Base-by-base conservation (phyloP, 2,888 invertebrate genomes). In the Epinotia demarniana region DNA sequence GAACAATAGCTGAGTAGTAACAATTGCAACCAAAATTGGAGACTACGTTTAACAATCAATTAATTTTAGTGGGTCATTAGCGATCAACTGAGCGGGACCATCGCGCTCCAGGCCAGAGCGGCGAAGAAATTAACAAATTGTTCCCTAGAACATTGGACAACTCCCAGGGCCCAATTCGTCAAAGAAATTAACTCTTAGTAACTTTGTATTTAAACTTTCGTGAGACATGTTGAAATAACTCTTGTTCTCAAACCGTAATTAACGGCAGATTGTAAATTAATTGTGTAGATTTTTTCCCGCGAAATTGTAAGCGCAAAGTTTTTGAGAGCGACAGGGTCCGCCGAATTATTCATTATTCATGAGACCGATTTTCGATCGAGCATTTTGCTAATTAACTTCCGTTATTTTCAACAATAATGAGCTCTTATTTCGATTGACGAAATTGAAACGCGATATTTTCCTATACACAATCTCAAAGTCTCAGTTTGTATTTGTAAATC, bases 41-140 rank as follows among this genome's bases (percentile, higher is more conserved):
- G 81, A 84, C 82, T 81, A 81, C 81, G 84, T 82, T 85, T 81
- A 81, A 81, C 84, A 85, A 84, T 84, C 81, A 81, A 82, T 83
- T 81, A 80, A 83, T 82, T 84, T 84, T 81, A 82, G 80, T 82
- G 80, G 78, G 72, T 80, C 82, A 84, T 85, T 84, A 82, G 78
- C 78, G 79, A 83, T 81, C 79, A 82, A 83, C 83, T 78, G 77
- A 77, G 79, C 77, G 79, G 79, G 57, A 80, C 78, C 69, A 73
- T 62, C 55, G 61, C 49, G 63, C 23, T 70, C 77, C 74, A 39
- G 64, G 5, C 49, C 57, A 53, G 67, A 73, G 76, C 57, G 64
- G 58, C 49, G 64, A 75, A 58, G 61, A 72, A 75, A 77, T 78
- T 75, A 75, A 73, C 74, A 75, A 75, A 77, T 72, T 76, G 68